Base-by-base conservation (phyloP, 2,888 invertebrate species). In the Pediacus dermestoides region DNA sequence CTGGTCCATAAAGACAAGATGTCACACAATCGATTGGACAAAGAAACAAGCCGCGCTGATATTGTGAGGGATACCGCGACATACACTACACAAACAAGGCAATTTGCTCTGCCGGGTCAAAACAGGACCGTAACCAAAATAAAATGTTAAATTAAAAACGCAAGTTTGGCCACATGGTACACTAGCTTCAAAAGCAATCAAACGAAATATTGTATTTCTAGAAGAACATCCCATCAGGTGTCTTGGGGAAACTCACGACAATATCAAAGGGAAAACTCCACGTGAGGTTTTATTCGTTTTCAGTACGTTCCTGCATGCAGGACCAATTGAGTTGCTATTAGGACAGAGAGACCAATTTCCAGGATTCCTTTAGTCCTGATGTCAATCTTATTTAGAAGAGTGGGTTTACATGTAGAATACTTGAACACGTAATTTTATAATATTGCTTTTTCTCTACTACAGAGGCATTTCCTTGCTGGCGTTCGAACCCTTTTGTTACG, bases 21-120 rank as follows among this genome's bases (percentile, higher is more conserved):
- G 67, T 64, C 65, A 64, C 67, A 62, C 64, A 65, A 67, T 67
- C 67, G 67, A 67, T 67, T 66, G 61, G 60, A 57, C 61, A 60
- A 63, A 62, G 62, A 63, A 64, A 63, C 63, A 63, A 58, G 59
- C 62, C 57, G 56, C 53, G 52, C 54, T 54, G 56, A 60, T 63
- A 61, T 63, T 60, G 58, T 52, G 58, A 55, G 60, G 56, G 59
- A 55, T 60, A 55, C 60, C 56, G 56, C 57, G 55, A 58, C 59
- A 54, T 56, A 49, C 53, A 59, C 59, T 63, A 62, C 61, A 63
- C 66, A 66, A 67, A 67, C 65, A 66, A 55, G 60, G 53, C 62
- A 61, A 63, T 66, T 64, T 60, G 55, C 59, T 61, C 55, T 57
- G 50, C 49, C 48, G 51, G 51, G 52, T 50, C 50, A 51, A 48